Percentiles rank a stretch among this genome's conserved stretches.
Conservation (phyloP, 2,797 vertebrate genomes). For the Siniperca scherzeri region DNA sequence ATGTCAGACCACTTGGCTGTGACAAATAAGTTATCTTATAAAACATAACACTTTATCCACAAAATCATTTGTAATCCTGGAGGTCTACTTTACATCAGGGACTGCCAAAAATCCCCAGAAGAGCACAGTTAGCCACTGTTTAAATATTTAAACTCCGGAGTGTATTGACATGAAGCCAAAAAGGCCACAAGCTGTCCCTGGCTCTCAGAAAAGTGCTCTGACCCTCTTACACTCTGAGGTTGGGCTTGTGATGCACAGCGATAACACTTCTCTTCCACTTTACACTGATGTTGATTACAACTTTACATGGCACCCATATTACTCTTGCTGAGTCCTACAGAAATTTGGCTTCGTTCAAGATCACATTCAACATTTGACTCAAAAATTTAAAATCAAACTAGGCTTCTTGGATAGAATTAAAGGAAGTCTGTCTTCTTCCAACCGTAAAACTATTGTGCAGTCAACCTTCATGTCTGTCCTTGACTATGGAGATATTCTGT, state of each 20-base stretch:
- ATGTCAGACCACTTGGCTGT: constrained; percentile 17
- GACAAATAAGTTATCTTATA: constrained; percentile 37
- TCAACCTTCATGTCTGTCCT: too few relatives aligned
- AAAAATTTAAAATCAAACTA: too few relatives aligned
- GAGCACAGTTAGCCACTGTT: constrained; percentile 18
- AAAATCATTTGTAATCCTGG: constrained; percentile 16
- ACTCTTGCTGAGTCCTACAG: too few relatives aligned
- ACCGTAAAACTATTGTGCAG: too few relatives aligned
- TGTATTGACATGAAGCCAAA: constrained; percentile 47
- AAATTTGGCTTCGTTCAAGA: too few relatives aligned
- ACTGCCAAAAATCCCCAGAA: neutral
- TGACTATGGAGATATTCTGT: too few relatives aligned
- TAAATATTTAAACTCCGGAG: constrained; percentile 41
- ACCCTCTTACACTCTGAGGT: constrained; percentile 17
- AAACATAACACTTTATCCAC: constrained; percentile 6
- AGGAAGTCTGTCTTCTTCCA: too few relatives aligned
- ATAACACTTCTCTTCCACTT: constrained; percentile 7
- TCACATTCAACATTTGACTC: too few relatives aligned
- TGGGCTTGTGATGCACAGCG: neutral
- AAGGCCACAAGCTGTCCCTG: constrained; percentile 14
- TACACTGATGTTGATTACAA: neutral
- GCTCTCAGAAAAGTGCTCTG: constrained; percentile 22
- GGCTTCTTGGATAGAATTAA: too few relatives aligned
- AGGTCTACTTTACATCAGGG: constrained; percentile 9
- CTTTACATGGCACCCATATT: too few relatives aligned